phyloP scores from a whole-genome alignment of 2,797 vertebrate species.

The Tapera naevia region DNA sequence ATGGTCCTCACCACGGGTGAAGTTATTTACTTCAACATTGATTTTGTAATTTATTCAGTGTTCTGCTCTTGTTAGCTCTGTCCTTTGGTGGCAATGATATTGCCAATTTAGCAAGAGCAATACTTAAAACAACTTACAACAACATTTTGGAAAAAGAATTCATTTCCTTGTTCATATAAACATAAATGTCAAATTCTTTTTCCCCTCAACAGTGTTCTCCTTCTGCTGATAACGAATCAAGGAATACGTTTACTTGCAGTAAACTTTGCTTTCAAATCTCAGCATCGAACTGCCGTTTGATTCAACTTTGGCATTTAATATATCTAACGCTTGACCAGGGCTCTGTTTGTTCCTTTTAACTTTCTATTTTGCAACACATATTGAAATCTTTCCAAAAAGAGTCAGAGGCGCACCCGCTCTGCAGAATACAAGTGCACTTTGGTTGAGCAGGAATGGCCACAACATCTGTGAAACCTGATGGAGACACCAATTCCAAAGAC shows the following conservation, averaged over 20 bases:
- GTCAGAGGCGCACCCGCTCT: not conserved
- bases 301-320: not conserved
- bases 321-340: not conserved
- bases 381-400: rapidly evolving
- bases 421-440: not conserved
- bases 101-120: not conserved
- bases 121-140: not conserved
- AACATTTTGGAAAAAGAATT: not conserved
- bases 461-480: not conserved
- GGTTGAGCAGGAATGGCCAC: not conserved
- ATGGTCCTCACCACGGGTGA: not conserved
- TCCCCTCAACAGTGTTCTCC: not conserved
- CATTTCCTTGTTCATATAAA: not conserved
- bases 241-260: not conserved
- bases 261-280: not conserved
- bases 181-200: not conserved
- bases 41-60: not conserved
- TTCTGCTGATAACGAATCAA: not conserved
- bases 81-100: not conserved
- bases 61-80: not conserved
- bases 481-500: not conserved
- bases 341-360: not conserved
- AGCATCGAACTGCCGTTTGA: not conserved
- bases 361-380: not conserved
- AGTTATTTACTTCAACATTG: not conserved